Conservation (phyloP, 2,888 invertebrate species). For the Philereme vetulata region DNA sequence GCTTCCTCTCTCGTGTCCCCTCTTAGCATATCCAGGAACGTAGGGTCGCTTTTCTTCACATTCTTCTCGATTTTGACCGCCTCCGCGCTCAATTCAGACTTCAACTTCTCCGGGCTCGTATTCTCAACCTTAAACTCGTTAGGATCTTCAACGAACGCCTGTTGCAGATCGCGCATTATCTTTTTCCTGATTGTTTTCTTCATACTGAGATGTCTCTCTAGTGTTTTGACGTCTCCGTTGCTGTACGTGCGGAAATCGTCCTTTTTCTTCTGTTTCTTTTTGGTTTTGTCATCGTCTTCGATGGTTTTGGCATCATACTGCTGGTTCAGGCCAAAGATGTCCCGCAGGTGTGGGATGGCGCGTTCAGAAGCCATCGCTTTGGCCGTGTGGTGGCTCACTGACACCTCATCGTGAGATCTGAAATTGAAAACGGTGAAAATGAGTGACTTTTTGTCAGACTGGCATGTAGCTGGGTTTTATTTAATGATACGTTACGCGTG, state of each 20-base stretch:
- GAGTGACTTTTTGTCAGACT: conserved; percentile 29
- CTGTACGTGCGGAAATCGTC: conserved; percentile 87
- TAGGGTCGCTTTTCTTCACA: conserved; percentile 82
- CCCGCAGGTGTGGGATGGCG: conserved; percentile 90
- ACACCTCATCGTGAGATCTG: conserved; percentile 76
- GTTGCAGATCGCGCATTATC: conserved; percentile 92
- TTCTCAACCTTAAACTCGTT: conserved; percentile 89
- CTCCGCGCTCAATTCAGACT: conserved; percentile 87
- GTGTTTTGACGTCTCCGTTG: conserved; percentile 88
- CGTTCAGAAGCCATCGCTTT: conserved; percentile 87
- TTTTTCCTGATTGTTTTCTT: conserved; percentile 94
- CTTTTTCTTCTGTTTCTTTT: conserved; percentile 85
- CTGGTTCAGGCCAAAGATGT: conserved; percentile 87
- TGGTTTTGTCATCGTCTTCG: conserved; percentile 80
- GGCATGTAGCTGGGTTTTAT: conserved; percentile 3
- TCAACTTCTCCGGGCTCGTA: conserved; percentile 87
- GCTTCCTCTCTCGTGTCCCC: conserved; percentile 81
- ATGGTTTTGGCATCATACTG: conserved; percentile 76
- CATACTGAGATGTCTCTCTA: conserved; percentile 93
- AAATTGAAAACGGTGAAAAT: conserved; percentile 53
- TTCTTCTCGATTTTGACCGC: conserved; percentile 86
- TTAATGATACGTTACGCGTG: conserved; percentile 35
- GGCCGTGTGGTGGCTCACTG: conserved; percentile 55
- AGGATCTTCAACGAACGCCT: conserved; percentile 88
- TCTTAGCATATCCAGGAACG: conserved; percentile 87